Base-by-base conservation (phyloP, 37 sponge, comb jelly and placozoan species). In the Halichondria panicea region DNA sequence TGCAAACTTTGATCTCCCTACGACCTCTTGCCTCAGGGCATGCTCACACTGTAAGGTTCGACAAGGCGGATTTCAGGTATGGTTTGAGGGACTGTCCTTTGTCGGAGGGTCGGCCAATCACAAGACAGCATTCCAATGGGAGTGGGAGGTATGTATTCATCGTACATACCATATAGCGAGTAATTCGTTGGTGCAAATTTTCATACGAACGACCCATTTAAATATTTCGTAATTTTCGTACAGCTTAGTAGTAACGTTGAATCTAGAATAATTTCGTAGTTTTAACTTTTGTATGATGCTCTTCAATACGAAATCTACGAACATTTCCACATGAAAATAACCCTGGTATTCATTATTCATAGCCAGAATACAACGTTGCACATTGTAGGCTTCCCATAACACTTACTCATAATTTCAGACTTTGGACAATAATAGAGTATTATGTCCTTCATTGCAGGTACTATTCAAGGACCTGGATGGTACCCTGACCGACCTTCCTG, bases 61-160 rank as follows among this genome's bases (percentile, higher is more conserved):
- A 12, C 93, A 96, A 53, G 96, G 96, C 61, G 96, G 96, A 1
- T 92, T 89, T 52, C 80, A 89, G 64, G 89, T 85, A 22, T 79
- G 87, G 79, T 83, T 87, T 48, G 83, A 92, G 36, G 37, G 66
- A 12, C 64, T 96, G 15, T 76, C 24, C 30, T 96, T 89, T 48
- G 28, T 85, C 8, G 75, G 79, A 21, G 65, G 74, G 0, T 85
- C 96, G n/a, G 60, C 74, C 31, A 37, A 37, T 2, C 67, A 75
- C 44, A 94, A 86, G 48, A 74, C 85, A 57, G 62, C 64, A 15
- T 96, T 86, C 68, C 71, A 92, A 45, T 96, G 96, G 96, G 93
- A 86, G 72, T 67, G 80, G 50, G 96, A 89, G 75, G 87, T 85
- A 76, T 4, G 63, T 37, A 46, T 2, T 31, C 4, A 64, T 48